Evolutionary conservation across 2,113 vertebrate genomes (phyloP).

Genomic region (Lathamus discolor): DNA sequence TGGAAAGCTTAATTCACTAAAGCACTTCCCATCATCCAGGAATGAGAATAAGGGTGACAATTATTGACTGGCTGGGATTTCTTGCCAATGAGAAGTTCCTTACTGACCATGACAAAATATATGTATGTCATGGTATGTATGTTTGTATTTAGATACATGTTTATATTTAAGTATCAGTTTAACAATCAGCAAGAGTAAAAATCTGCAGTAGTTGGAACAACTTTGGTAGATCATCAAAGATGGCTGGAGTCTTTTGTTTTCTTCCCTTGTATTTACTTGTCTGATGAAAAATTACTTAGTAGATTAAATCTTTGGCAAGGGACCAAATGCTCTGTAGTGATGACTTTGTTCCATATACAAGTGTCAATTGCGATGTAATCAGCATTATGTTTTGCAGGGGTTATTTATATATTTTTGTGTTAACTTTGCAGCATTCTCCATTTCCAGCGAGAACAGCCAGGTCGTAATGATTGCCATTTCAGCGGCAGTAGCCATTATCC

Average conservation of each 20-base stretch:
- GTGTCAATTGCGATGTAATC: background rate
- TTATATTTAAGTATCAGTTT: background rate
- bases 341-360: background rate
- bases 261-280: background rate
- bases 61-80: background rate
- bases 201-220: background rate
- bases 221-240: background rate
- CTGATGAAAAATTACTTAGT: background rate
- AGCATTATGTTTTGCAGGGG: background rate
- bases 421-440: conserved; percentile 89
- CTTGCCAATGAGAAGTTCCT: background rate
- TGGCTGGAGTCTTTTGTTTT: background rate
- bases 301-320: background rate
- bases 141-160: background rate
- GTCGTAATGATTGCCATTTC: conserved; percentile 95
- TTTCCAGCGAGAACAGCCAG: conserved; percentile 95
- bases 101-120: background rate
- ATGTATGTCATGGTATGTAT: background rate
- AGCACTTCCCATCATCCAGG: background rate
- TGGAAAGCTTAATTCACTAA: background rate
- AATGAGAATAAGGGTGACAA: background rate
- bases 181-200: background rate
- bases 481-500: conserved; percentile 90
- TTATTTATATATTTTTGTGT: conserved; percentile 50
- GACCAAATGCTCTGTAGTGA: background rate